These are phyloP conservation scores for Hyaena hyaena DNA, from an alignment of 2,113 vertebrate species.

Conservation along the genomic window DNA sequence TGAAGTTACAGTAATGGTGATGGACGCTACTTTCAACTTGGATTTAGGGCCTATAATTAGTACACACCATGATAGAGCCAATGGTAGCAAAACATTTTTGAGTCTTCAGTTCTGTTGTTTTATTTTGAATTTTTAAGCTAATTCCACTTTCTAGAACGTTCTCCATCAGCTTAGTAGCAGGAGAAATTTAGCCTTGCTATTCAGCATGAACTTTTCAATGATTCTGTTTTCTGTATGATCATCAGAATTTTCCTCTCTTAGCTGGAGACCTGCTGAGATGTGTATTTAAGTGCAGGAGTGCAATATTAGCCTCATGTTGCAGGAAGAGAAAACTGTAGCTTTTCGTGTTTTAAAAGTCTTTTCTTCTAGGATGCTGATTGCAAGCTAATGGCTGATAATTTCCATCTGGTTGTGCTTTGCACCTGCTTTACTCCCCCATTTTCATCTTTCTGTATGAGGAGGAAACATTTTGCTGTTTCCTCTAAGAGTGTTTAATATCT, in stretches of 20 bases:
- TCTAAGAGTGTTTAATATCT: not conserved
- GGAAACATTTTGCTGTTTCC: not conserved
- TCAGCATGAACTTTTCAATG: not conserved
- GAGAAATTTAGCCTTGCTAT: constrained; percentile 8
- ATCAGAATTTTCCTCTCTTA: constrained; percentile 50
- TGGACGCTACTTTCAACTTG: not conserved
- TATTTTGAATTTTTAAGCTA: not conserved
- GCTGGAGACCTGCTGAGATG: constrained; percentile 48
- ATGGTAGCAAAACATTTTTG: not conserved
- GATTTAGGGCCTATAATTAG: not conserved
- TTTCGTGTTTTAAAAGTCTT: constrained; percentile 60
- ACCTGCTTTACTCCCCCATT: constrained; percentile 55
- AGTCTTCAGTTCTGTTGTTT: not conserved
- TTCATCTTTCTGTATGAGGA: not conserved
- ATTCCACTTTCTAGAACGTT: constrained; percentile 6
- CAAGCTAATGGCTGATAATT: constrained; percentile 59
- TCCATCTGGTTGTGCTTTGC: constrained; percentile 47
- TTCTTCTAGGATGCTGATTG: constrained; percentile 67
- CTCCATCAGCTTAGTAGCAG: not conserved
- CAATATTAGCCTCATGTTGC: constrained; percentile 25
- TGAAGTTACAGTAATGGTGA: not conserved
- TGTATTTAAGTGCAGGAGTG: constrained; percentile 40
- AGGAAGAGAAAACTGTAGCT: constrained; percentile 47
- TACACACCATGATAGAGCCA: not conserved
- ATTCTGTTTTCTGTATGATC: constrained; percentile 54